Evolutionary conservation across 1,140 invertebrate species (phyloP).

Genomic region (Chlorops oryzae): DNA sequence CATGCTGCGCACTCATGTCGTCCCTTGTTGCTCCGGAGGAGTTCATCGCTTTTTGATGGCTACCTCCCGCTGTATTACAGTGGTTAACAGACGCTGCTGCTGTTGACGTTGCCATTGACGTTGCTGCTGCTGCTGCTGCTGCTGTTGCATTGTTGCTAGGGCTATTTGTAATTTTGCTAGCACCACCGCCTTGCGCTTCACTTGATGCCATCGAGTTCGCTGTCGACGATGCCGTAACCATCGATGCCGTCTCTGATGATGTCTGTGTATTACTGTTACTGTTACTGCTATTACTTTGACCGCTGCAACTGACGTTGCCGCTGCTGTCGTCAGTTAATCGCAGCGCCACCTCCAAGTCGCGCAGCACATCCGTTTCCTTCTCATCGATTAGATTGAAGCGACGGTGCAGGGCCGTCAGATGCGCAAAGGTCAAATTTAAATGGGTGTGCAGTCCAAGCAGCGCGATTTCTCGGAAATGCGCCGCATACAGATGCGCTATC

Average conservation of each 20-base stretch:
- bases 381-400: conserved; percentile 89
- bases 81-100: background rate
- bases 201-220: background rate
- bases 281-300: conserved; percentile 3
- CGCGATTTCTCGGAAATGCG: conserved; percentile 93
- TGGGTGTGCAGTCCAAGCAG: conserved; percentile 87
- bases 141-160: conserved; percentile 14
- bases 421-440: conserved; percentile 93
- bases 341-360: conserved; percentile 74
- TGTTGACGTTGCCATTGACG: conserved; percentile 11
- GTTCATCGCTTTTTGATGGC: conserved; percentile 2
- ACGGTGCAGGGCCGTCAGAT: conserved; percentile 83
- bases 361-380: conserved; percentile 91
- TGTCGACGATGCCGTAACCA: background rate
- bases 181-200: conserved; percentile 7
- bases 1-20: conserved; percentile 11
- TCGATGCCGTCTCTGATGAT: conserved; percentile 9
- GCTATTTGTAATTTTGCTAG: background rate
- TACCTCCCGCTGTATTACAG: background rate
- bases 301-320: conserved; percentile 18
- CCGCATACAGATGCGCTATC: conserved; percentile 94
- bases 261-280: conserved; percentile 1
- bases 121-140: conserved; percentile 17
- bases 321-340: conserved; percentile 52
- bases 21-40: too few relatives aligned